phyloP scores from a whole-genome alignment of 1,140 invertebrate genomes.

The Drosophila kepulauana region DNA sequence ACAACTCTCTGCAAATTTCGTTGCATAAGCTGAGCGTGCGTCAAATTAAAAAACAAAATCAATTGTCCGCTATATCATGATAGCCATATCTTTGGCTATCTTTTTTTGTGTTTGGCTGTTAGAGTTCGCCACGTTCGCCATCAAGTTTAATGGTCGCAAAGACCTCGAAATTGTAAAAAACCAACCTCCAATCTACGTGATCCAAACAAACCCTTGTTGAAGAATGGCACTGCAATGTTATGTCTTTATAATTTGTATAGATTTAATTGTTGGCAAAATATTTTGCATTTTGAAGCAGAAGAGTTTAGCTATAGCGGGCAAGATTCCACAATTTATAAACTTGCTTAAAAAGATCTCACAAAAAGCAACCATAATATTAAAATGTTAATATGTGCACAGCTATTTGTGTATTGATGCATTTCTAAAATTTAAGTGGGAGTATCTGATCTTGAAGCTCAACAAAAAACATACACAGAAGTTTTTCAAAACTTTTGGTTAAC shows the following conservation, averaged over 20 bases:
- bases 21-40: constrained; percentile 69
- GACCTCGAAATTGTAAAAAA: constrained; percentile 36
- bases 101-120: constrained; percentile 8
- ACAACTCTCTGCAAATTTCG: constrained; percentile 34
- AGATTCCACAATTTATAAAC: too few species aligned
- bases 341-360: too few species aligned
- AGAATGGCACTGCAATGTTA: constrained; percentile 12
- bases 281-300: not conserved
- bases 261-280: not conserved
- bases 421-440: too few species aligned
- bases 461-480: too few species aligned
- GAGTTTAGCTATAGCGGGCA: too few species aligned
- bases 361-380: too few species aligned
- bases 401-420: too few species aligned
- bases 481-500: too few species aligned
- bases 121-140: constrained; percentile 32
- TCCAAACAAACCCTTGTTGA: constrained; percentile 30
- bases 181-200: constrained; percentile 4
- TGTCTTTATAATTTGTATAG: not conserved
- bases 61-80: constrained; percentile 49
- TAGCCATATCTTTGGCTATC: not conserved
- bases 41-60: constrained; percentile 62
- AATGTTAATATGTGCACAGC: too few species aligned
- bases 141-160: constrained; percentile 51
- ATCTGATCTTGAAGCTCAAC: too few species aligned